Conservation (phyloP, 2,797 vertebrate genomes). For the Pogoniulus pusillus region DNA sequence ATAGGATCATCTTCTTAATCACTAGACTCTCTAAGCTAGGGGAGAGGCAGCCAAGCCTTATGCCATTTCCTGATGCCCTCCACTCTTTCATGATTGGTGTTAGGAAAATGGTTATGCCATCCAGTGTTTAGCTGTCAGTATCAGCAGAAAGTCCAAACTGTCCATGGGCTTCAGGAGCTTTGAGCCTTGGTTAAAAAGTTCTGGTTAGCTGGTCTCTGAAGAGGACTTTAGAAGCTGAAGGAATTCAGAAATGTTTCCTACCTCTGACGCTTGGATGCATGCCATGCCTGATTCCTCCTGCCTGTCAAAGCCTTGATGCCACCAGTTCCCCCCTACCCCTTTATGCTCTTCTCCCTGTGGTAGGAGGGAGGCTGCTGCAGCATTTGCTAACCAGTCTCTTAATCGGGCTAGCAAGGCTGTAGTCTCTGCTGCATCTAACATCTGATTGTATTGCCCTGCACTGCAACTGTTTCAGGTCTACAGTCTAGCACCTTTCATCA, state of each 20-base stretch:
- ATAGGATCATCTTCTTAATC: not conserved
- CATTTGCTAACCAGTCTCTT: not conserved
- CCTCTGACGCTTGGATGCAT: not conserved
- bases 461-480: not conserved
- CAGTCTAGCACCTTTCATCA: no score
- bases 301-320: not conserved
- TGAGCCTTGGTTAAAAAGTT: not conserved
- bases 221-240: not conserved
- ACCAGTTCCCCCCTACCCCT: not conserved
- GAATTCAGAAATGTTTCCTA: not conserved
- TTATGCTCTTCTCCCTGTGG: fast-evolving
- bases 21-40: not conserved
- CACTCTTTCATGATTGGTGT: not conserved
- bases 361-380: not conserved
- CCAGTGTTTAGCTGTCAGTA: not conserved
- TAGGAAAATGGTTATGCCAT: not conserved
- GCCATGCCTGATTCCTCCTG: not conserved
- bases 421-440: not conserved
- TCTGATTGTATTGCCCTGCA: not conserved
- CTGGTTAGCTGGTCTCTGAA: not conserved
- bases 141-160: not conserved
- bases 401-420: not conserved
- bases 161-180: not conserved
- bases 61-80: not conserved
- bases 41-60: not conserved